These are phyloP conservation scores for Heliconius erato DNA, from an alignment of 2,888 invertebrate genomes.

Conservation along the genomic window DNA sequence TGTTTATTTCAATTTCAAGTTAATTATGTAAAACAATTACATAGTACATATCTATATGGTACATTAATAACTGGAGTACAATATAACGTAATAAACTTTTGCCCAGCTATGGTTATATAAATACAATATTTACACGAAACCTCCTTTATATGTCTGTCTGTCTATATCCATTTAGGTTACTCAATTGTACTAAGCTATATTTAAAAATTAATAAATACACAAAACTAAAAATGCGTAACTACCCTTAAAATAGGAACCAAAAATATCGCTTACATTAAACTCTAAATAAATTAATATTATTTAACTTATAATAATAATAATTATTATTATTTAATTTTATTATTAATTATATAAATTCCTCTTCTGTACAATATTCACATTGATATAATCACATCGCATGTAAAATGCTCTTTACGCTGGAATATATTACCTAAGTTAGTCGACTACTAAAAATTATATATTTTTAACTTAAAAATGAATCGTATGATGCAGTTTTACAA, in stretches of 20 bases:
- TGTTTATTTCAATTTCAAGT: conserved; percentile 22
- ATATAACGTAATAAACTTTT: conserved; percentile 33
- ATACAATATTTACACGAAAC: conserved; percentile 41
- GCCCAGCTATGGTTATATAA: conserved; percentile 45
- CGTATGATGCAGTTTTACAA: conserved; percentile 28
- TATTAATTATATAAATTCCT: conserved; percentile 65
- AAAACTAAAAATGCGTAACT: conserved; percentile 70
- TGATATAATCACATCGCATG: conserved; percentile 52
- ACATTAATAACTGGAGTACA: conserved; percentile 28
- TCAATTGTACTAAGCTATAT: conserved; percentile 40
- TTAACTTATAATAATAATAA: conserved; percentile 58
- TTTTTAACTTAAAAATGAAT: conserved; percentile 15
- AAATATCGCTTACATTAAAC: conserved; percentile 53
- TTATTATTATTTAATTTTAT: conserved; percentile 55
- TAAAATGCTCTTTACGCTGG: conserved; percentile 45
- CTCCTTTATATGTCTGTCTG: conserved; percentile 24
- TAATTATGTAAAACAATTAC: conserved; percentile 32
- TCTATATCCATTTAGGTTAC: conserved; percentile 31
- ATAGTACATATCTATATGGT: conserved; percentile 40
- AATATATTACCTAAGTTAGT: conserved; percentile 48
- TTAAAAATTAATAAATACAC: conserved; percentile 71
- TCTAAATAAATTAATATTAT: conserved; percentile 77
- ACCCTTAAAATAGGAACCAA: conserved; percentile 85
- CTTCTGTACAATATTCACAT: conserved; percentile 76
- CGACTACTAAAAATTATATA: conserved; percentile 37